Evolutionary conservation across 2,888 invertebrate genomes (phyloP).

Genomic region (Stomorhina lunata): DNA sequence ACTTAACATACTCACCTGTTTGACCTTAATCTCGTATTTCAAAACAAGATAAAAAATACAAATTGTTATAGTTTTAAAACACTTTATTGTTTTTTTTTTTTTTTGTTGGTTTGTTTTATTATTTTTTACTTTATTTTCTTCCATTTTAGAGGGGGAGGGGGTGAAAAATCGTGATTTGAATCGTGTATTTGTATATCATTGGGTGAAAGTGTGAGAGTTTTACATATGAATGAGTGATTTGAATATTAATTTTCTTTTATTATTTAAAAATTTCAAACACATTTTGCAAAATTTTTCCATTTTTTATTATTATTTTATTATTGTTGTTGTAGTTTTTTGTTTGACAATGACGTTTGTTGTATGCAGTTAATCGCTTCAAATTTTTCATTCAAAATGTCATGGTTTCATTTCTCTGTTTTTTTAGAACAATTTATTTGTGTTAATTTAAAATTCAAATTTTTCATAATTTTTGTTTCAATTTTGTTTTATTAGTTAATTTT

Average conservation of each 20-base stretch:
- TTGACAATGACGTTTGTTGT: no score
- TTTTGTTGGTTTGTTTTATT: slow-evolving; percentile 2
- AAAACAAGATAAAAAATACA: not conserved
- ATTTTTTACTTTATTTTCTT: slow-evolving; percentile 17
- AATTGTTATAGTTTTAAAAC: slow-evolving; percentile 36
- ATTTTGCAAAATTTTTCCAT: not conserved
- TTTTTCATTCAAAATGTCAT: no score
- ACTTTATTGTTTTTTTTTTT: slow-evolving; percentile 51
- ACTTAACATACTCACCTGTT: not conserved
- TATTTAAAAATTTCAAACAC: not conserved
- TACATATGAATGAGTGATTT: not conserved
- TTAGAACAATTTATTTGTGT: no score
- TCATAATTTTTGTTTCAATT: no score
- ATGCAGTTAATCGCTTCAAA: no score
- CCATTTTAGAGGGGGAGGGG: not conserved
- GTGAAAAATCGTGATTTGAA: slow-evolving; percentile 25
- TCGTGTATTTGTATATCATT: not conserved
- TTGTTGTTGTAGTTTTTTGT: no score
- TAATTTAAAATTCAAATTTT: no score
- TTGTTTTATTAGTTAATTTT: no score
- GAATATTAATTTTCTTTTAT: not conserved
- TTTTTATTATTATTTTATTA: no score
- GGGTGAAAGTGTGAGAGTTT: not conserved
- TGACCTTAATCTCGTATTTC: not conserved
- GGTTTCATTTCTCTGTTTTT: no score